Evolutionary conservation across 2,888 invertebrate genomes (phyloP).

Genomic region (Oscheius sp.): DNA sequence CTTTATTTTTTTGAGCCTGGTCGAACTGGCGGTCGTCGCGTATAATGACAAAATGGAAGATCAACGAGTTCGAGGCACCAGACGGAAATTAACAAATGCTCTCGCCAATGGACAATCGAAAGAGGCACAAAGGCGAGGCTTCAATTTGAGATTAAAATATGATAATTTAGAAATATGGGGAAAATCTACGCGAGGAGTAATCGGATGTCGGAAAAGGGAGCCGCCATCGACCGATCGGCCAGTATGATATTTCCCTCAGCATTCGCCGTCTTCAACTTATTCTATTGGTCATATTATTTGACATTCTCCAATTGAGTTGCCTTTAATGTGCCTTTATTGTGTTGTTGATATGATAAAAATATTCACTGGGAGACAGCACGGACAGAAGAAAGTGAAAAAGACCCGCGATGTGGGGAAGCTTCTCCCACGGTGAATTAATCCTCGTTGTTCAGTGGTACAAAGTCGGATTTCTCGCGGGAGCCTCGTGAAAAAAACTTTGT

Average conservation of each 20-base stretch:
- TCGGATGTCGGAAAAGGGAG: slow-evolving; percentile 63
- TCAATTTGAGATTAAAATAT: neutral
- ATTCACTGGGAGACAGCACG: slow-evolving; percentile 24
- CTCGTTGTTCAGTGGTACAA: slow-evolving; percentile 55
- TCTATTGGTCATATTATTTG: slow-evolving; percentile 67
- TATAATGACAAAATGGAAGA: slow-evolving; percentile 72
- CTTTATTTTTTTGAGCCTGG: slow-evolving; percentile 66
- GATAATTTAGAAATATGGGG: slow-evolving; percentile 43
- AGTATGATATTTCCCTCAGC: slow-evolving; percentile 67
- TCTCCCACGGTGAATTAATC: slow-evolving; percentile 33
- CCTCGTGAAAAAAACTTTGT: slow-evolving; percentile 29
- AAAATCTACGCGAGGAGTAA: slow-evolving; percentile 42
- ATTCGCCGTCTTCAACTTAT: slow-evolving; percentile 66
- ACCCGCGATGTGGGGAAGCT: slow-evolving; percentile 3
- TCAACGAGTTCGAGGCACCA: slow-evolving; percentile 50
- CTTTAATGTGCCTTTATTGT: slow-evolving; percentile 17
- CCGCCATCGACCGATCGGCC: slow-evolving; percentile 65
- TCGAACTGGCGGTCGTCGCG: slow-evolving; percentile 71
- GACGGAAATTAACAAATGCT: slow-evolving; percentile 37
- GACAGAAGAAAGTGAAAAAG: slow-evolving; percentile 27
- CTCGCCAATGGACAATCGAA: slow-evolving; percentile 38
- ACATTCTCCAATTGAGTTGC: neutral
- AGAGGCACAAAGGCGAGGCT: slow-evolving; percentile 8
- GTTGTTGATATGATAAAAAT: slow-evolving; percentile 22
- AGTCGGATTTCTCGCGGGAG: slow-evolving; percentile 43